Conservation (phyloP, 2,888 invertebrate species). For the Agrilus mali region DNA sequence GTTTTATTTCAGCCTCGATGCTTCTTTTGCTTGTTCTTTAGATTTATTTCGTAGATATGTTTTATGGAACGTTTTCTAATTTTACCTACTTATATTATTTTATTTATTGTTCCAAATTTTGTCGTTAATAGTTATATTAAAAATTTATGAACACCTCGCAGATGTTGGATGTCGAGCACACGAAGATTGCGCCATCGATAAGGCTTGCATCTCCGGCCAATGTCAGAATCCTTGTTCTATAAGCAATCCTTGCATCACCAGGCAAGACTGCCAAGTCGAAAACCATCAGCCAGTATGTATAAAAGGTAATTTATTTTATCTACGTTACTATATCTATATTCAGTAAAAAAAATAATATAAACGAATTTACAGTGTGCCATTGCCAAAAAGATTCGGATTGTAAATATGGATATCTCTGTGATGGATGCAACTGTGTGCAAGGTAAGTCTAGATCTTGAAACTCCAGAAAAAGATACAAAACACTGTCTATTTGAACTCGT, state of each 20-base stretch:
- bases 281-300: conserved; percentile 76
- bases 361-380: conserved; percentile 45
- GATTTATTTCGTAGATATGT: conserved; percentile 4
- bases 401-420: conserved; percentile 42
- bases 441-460: not conserved
- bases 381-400: conserved; percentile 60
- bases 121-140: conserved; percentile 16
- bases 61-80: conserved; percentile 9
- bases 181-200: conserved; percentile 62
- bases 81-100: not conserved
- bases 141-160: conserved; percentile 26
- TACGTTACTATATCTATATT: no score
- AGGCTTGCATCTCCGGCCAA: conserved; percentile 65
- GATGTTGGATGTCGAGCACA: conserved; percentile 71
- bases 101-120: conserved; percentile 9
- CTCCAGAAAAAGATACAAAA: not conserved
- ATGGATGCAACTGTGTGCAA: conserved; percentile 56
- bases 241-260: conserved; percentile 58
- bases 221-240: conserved; percentile 73
- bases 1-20: no score
- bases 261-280: conserved; percentile 71
- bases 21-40: conserved; percentile 4
- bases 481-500: conserved; percentile 1
- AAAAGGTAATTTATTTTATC: conserved; percentile 44
- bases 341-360: not conserved